Evolutionary conservation across 2,797 vertebrate genomes (phyloP).

Genomic region (Synaphobranchus kaupii): DNA sequence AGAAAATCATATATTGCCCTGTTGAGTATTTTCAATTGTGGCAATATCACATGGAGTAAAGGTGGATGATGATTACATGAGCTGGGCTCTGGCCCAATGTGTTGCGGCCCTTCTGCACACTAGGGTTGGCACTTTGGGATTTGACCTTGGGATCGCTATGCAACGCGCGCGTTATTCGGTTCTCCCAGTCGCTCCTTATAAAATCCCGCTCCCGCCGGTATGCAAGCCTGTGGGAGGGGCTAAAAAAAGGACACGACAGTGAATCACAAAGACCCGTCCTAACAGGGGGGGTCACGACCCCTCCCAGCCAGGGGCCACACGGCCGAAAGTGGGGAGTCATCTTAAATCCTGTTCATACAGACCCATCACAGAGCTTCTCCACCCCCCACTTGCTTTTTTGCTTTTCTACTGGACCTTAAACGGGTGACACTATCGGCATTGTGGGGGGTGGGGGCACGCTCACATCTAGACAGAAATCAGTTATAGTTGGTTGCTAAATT

Average conservation of each 20-base stretch:
- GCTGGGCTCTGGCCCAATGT: background rate
- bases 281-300: conserved; percentile 26
- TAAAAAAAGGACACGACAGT: conserved; percentile 24
- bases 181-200: background rate
- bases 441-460: background rate
- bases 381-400: background rate
- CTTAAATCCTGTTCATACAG: background rate
- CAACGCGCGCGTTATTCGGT: conserved; percentile 8
- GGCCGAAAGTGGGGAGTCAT: conserved; percentile 4
- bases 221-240: background rate
- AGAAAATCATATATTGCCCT: background rate
- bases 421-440: background rate
- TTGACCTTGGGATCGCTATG: background rate
- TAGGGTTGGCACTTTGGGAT: background rate
- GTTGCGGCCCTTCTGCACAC: too few species aligned
- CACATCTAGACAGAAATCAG: background rate
- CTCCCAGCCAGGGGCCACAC: background rate
- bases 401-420: background rate
- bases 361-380: background rate
- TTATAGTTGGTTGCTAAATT: background rate
- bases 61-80: background rate
- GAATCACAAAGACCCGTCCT: conserved; percentile 13
- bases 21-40: background rate
- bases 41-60: background rate
- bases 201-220: conserved; percentile 19